phyloP scores from a whole-genome alignment of 2,113 vertebrate species.

The Harpagus bidentatus region DNA sequence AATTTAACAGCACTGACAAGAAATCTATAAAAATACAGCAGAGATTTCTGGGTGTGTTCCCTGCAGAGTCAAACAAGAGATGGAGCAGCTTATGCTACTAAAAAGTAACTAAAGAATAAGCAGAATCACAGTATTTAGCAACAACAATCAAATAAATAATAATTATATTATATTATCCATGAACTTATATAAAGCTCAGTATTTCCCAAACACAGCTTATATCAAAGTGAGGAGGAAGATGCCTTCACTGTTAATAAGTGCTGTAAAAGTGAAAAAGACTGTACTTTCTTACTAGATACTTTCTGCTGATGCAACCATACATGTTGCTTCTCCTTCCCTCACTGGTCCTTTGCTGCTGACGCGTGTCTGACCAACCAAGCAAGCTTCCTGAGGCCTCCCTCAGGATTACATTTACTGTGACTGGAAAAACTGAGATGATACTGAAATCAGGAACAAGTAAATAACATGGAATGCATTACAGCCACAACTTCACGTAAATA shows the following conservation, averaged over 20 bases:
- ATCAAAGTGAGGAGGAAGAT: neutral
- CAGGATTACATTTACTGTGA: neutral
- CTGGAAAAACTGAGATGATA: neutral
- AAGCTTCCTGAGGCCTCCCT: neutral
- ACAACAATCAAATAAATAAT: neutral
- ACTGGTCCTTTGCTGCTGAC: rapidly evolving
- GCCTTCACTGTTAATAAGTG: neutral
- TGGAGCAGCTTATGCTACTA: neutral
- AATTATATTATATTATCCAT: neutral
- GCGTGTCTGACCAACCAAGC: neutral
- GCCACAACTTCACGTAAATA: neutral
- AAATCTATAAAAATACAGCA: neutral
- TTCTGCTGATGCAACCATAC: neutral
- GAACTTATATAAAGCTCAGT: neutral
- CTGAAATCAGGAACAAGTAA: neutral
- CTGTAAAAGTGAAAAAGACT: neutral
- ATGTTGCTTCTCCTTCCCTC: neutral
- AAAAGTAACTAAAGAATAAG: neutral
- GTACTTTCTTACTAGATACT: neutral
- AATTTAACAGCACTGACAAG: neutral
- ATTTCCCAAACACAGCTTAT: neutral
- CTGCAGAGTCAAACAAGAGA: neutral
- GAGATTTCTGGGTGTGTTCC: neutral
- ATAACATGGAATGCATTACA: neutral
- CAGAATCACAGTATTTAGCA: neutral